These are phyloP conservation scores for Orthochromis malagaraziensis DNA, from an alignment of 2,113 vertebrate genomes.

Conservation along the genomic window DNA sequence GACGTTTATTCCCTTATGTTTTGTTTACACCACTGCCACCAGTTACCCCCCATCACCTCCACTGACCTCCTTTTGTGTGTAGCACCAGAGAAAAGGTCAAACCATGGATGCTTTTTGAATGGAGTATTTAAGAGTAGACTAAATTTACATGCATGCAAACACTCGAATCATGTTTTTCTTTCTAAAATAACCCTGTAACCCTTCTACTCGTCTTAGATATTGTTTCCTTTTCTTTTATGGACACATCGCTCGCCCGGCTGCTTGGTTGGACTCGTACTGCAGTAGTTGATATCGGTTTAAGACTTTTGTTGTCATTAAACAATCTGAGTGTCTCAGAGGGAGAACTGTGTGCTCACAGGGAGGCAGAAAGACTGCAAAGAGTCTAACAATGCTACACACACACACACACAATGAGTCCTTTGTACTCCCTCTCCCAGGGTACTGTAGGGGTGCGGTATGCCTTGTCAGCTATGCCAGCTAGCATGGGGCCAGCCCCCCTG, in stretches of 20 bases:
- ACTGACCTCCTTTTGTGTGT: background rate
- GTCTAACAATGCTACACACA: constrained; percentile 21
- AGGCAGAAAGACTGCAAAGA: constrained; percentile 32
- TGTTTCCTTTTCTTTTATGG: background rate
- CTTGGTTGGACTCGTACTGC: background rate
- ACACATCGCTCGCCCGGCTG: too few species aligned
- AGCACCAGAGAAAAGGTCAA: background rate
- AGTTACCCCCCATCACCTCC: background rate
- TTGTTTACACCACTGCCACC: background rate
- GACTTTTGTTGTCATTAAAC: background rate
- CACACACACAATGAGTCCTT: constrained; percentile 61
- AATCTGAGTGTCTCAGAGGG: background rate
- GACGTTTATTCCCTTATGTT: background rate
- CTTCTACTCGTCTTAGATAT: background rate
- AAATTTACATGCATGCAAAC: background rate
- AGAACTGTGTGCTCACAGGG: background rate
- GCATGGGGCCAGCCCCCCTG: constrained; percentile 53
- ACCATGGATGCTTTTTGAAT: background rate
- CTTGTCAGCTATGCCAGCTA: constrained; percentile 62
- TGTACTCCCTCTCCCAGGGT: constrained; percentile 59
- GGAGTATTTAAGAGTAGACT: background rate
- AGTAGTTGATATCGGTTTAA: background rate
- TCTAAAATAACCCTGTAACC: background rate
- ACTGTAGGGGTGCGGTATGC: constrained; percentile 56
- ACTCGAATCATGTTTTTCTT: accelerated